These are phyloP conservation scores for Anas bahamensis DNA, from an alignment of 2,797 vertebrate genomes.

Conservation along the genomic window DNA sequence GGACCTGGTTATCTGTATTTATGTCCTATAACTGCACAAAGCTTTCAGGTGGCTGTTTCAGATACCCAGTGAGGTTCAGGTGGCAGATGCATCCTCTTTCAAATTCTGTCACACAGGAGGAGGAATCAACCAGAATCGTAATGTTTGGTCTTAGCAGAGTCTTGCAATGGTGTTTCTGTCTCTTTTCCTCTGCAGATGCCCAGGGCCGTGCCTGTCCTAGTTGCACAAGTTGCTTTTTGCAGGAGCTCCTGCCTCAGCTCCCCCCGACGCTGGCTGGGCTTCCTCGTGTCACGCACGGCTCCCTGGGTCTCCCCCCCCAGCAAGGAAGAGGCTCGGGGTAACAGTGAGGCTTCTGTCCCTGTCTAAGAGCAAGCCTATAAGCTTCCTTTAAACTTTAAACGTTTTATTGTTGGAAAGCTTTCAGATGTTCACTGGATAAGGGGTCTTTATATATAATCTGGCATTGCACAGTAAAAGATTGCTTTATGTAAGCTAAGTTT, in stretches of 20 bases:
- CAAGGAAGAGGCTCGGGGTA: slow-evolving; percentile 21
- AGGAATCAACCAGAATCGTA: neutral
- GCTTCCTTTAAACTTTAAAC: slow-evolving; percentile 11
- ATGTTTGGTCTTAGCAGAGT: neutral
- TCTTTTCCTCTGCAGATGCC: neutral
- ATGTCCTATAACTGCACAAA: neutral
- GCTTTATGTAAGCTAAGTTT: slow-evolving; percentile 7
- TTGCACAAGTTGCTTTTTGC: neutral
- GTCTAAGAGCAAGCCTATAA: slow-evolving; percentile 13
- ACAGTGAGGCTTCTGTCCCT: slow-evolving; percentile 21
- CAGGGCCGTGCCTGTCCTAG: neutral
- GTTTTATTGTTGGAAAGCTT: slow-evolving; percentile 33
- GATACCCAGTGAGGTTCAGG: neutral
- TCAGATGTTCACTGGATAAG: slow-evolving; percentile 44
- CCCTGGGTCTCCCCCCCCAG: slow-evolving; percentile 14
- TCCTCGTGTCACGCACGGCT: neutral
- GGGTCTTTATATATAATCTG: slow-evolving; percentile 37
- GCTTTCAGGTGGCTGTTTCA: neutral
- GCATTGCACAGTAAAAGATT: neutral
- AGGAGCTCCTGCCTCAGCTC: neutral
- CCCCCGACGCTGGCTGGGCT: neutral
- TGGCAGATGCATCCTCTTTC: neutral
- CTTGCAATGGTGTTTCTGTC: neutral
- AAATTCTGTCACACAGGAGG: neutral
- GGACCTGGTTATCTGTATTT: neutral